Base-by-base conservation (phyloP, 2,797 vertebrate genomes). In the Phataginus tricuspis region DNA sequence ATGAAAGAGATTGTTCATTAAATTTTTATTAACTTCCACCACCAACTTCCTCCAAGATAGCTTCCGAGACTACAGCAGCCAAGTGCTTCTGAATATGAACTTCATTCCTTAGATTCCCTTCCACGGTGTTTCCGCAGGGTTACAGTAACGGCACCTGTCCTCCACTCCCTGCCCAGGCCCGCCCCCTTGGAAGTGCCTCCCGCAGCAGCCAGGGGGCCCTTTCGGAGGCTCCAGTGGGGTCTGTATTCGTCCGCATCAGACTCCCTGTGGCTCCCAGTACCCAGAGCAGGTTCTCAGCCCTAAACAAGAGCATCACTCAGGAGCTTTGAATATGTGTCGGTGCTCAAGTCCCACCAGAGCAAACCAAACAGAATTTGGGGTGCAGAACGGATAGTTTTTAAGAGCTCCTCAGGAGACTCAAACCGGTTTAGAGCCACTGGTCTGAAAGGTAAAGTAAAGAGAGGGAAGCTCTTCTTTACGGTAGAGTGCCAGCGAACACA, bases 21-120 rank as follows among this genome's bases (percentile, higher is more conserved):
- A 11, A 16, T 78, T 78, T 95, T 92, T 87, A 80, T 42, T 87
- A 77, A 84, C 66, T 80, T 90, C 27, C 72, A 85, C 61, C 90
- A 53, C 71, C 53, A 66, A 5, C 71, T 91, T 94, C 49, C 92
- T 69, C 90, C 72, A 51, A 86, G 79, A 63, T 55, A 82, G 39
- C 69, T 88, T 72, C 86, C 87, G 61, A 71, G 83, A 93, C 57
- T n/a, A 15, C n/a, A 55, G 55, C 31, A 55, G 75, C 88, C 45
- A 72, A 55, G n/a, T n/a, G 49, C 80, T 59, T 74, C 71, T 77
- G 87, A 49, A 80, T 31, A 2, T 14, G 75, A 82, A 68, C 59
- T 45, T 39, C 37, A 64, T 59, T 78, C 79, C 79, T 92, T 34
- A 25, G 39, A 39, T 55, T 71, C 69, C 21, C 57, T 42, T 55